These are phyloP conservation scores for Hipposideros larvatus DNA, from an alignment of 2,797 vertebrate species.

Conservation along the genomic window DNA sequence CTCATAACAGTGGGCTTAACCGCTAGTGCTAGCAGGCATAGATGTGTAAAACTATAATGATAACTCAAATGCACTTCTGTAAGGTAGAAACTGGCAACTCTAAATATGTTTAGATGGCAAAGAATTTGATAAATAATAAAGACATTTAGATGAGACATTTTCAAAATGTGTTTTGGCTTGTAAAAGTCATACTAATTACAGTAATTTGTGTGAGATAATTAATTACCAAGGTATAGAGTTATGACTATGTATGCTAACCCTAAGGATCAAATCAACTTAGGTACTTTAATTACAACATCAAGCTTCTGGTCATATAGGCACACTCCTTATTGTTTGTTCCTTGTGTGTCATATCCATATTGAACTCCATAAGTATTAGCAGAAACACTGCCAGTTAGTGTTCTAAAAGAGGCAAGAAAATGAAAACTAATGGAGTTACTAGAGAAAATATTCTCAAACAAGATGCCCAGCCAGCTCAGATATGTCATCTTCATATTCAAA, in stretches of 20 bases:
- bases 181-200: conserved; percentile 61
- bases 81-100: neutral
- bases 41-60: neutral
- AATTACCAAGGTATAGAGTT: conserved; percentile 57
- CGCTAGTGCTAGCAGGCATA: neutral
- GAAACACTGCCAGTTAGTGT: too few species aligned
- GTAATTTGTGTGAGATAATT: conserved; percentile 61
- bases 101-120: neutral
- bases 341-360: neutral
- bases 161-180: conserved; percentile 45
- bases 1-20: neutral
- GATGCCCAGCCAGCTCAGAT: neutral
- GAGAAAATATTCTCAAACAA: neutral
- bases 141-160: conserved; percentile 45
- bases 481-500: neutral
- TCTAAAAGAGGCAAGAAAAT: neutral
- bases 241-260: conserved; percentile 19
- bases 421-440: neutral
- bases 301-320: neutral
- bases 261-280: neutral
- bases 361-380: neutral
- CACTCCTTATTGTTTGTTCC: neutral
- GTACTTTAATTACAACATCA: neutral
- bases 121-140: neutral
- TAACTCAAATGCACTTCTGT: neutral